Evolutionary conservation across 2,113 vertebrate species (phyloP).

Genomic region (Brachionichthys hirsutus): DNA sequence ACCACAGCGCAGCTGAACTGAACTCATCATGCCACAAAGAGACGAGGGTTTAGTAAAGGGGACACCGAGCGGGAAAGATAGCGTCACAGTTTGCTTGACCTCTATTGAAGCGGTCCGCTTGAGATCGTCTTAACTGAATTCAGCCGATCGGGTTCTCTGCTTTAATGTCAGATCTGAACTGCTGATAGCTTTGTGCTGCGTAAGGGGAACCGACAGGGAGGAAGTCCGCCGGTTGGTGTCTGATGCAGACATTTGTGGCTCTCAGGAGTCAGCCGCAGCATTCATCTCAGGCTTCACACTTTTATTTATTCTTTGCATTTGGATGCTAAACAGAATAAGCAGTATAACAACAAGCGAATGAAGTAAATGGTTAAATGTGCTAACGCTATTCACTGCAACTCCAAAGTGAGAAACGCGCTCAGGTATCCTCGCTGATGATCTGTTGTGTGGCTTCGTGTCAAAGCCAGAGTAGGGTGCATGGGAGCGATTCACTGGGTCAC

Average conservation of each 20-base stretch:
- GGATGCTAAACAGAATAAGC: background rate
- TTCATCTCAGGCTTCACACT: conserved; percentile 19
- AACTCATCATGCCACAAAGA: conserved; percentile 46
- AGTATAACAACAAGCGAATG: conserved; percentile 5
- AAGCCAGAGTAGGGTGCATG: conserved; percentile 11
- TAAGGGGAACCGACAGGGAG: conserved; percentile 17
- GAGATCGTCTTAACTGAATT: background rate
- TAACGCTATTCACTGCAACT: conserved; percentile 20
- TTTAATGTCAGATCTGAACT: no score
- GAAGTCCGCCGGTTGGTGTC: conserved; percentile 13
- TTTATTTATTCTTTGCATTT: conserved; percentile 21
- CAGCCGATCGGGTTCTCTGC: conserved; percentile 12
- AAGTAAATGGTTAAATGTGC: conserved; percentile 26
- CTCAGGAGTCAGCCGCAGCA: no score
- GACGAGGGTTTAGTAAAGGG: background rate
- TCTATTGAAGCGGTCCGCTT: conserved; percentile 15
- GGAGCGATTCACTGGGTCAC: conserved; percentile 28
- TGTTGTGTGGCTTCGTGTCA: conserved; percentile 7
- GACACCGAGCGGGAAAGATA: conserved; percentile 4
- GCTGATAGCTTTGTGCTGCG: no score
- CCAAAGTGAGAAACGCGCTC: conserved; percentile 32
- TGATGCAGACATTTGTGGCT: no score
- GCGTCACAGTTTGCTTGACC: conserved; percentile 4
- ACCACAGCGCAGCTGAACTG: conserved; percentile 72
- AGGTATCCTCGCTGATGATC: conserved; percentile 18